These are phyloP conservation scores for Cerceris ruficornis DNA, from an alignment of 2,888 invertebrate genomes.

Conservation along the genomic window DNA sequence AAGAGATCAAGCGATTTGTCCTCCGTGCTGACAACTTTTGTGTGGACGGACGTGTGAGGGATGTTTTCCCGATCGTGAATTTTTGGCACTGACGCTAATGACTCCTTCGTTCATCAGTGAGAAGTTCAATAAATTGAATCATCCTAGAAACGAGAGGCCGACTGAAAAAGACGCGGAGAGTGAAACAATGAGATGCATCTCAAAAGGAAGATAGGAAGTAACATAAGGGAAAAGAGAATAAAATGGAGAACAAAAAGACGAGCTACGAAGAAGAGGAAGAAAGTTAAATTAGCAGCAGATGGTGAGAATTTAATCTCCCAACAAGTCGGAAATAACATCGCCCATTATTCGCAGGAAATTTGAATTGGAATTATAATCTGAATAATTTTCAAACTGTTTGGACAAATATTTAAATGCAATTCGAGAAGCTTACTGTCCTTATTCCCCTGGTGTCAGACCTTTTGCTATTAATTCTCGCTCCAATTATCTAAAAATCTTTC, in stretches of 20 bases:
- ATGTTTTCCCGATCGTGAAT: too few species aligned
- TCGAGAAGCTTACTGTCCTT: too few species aligned
- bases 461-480: too few species aligned
- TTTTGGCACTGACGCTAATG: too few species aligned
- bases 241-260: not conserved
- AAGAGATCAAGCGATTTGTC: conserved; percentile 6
- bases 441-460: too few species aligned
- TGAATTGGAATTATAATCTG: too few species aligned
- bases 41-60: too few species aligned
- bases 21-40: not conserved
- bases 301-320: not conserved
- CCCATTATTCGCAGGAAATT: too few species aligned
- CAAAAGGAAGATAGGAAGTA: not conserved
- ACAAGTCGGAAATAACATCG: not conserved
- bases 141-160: not conserved
- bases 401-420: too few species aligned
- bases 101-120: not conserved
- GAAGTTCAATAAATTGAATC: conserved; percentile 18
- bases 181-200: not conserved
- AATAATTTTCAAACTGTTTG: too few species aligned
- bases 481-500: too few species aligned
- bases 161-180: not conserved
- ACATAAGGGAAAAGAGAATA: not conserved
- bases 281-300: conserved; percentile 22
- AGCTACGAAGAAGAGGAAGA: not conserved